Evolutionary conservation across 2,888 invertebrate genomes (phyloP).

Genomic region (Liopterus haemorrhoidalis): DNA sequence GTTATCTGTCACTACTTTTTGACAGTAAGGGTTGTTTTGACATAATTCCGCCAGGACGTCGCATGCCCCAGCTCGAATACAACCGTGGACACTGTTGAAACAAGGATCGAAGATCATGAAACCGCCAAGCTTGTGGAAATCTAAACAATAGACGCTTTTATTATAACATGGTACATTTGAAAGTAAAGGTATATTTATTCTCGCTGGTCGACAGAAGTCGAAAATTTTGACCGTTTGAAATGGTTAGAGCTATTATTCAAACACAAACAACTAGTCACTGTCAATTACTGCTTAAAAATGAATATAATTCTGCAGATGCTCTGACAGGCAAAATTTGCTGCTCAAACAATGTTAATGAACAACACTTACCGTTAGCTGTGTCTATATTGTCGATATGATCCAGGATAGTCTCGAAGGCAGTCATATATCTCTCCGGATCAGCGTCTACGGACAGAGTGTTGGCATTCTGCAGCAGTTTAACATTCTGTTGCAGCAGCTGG

Average conservation of each 20-base stretch:
- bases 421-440: constrained; percentile 53
- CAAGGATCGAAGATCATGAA: constrained; percentile 65
- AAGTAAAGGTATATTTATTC: no score
- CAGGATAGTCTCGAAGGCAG: constrained; percentile 62
- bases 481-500: constrained; percentile 57
- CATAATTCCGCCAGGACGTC: constrained; percentile 69
- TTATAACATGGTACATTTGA: no score
- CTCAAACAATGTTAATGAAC: no score
- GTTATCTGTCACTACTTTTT: constrained; percentile 60
- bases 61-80: constrained; percentile 59
- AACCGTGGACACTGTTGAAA: constrained; percentile 55
- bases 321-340: no score
- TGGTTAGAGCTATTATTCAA: constrained; percentile 10
- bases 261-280: no score
- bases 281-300: constrained; percentile 6
- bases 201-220: no score
- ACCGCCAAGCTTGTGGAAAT: constrained; percentile 81
- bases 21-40: constrained; percentile 83
- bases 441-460: constrained; percentile 47
- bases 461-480: constrained; percentile 53
- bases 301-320: constrained; percentile 1
- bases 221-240: constrained; percentile 3
- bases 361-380: constrained; percentile 64
- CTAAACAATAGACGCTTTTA: constrained; percentile 45
- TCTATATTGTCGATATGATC: constrained; percentile 72